phyloP scores from a whole-genome alignment of 2,113 vertebrate genomes.

The Dromaius novaehollandiae region DNA sequence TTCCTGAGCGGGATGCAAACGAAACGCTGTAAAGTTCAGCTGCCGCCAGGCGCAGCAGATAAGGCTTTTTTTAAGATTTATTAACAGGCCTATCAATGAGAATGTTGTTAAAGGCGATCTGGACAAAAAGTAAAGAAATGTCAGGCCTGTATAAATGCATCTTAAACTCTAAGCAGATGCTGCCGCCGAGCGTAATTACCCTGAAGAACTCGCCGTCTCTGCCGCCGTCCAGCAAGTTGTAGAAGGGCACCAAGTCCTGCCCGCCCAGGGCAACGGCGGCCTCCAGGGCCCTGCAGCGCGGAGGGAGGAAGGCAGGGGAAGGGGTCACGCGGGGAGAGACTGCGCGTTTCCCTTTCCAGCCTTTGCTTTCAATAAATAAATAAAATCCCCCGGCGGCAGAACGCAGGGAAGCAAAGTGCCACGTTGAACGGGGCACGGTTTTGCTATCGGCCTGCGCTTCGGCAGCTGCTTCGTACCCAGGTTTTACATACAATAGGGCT shows the following conservation, averaged over 20 bases:
- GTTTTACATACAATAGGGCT: conserved; percentile 69
- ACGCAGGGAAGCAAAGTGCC: neutral
- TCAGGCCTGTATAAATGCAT: neutral
- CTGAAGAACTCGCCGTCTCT: conserved; percentile 86
- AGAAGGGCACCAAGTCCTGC: conserved; percentile 87
- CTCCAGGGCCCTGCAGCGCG: conserved; percentile 82
- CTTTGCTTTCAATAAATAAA: neutral
- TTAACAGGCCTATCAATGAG: conserved; percentile 1
- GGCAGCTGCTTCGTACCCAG: neutral
- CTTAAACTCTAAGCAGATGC: neutral
- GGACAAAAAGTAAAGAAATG: neutral
- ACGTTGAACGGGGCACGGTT: neutral
- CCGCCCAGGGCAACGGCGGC: conserved; percentile 86
- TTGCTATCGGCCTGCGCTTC: conserved; percentile 24
- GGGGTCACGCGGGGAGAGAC: neutral
- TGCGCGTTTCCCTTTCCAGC: neutral
- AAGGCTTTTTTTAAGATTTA: neutral
- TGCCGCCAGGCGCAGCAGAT: neutral
- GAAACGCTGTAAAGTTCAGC: neutral
- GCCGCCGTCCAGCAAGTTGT: conserved; percentile 86
- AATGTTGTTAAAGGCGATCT: neutral
- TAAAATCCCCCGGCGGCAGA: neutral
- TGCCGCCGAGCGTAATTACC: conserved; percentile 70
- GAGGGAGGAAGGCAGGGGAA: neutral
- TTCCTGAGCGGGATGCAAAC: conserved; percentile 77